These are phyloP conservation scores for Cheiracanthium punctorium DNA, from an alignment of 2,888 invertebrate species.

Conservation along the genomic window DNA sequence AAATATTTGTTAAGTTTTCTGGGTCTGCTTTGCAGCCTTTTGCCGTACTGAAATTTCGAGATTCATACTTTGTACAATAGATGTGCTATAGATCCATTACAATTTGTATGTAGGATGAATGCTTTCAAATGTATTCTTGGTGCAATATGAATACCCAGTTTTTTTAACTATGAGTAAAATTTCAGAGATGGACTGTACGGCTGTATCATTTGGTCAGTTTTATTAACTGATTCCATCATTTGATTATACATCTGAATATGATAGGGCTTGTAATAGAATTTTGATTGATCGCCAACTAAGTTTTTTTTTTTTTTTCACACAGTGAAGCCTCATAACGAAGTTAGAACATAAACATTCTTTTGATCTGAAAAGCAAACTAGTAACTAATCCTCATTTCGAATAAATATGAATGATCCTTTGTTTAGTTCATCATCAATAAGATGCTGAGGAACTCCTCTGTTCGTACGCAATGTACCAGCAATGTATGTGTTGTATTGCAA, in stretches of 20 bases:
- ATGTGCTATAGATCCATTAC: too few relatives aligned
- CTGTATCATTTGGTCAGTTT: background rate
- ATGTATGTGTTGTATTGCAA: background rate
- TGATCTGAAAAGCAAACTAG: background rate
- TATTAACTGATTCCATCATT: conserved; percentile 1
- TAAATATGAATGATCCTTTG: background rate
- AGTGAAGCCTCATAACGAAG: background rate
- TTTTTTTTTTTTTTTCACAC: background rate
- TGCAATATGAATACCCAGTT: background rate
- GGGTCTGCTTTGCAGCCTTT: too few relatives aligned
- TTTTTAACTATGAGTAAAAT: background rate
- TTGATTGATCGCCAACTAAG: background rate
- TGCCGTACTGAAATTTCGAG: too few relatives aligned
- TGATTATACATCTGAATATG: background rate
- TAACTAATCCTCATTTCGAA: background rate
- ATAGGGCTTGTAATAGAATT: background rate
- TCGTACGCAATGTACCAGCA: background rate
- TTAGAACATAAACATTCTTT: background rate
- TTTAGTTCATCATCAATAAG: too few relatives aligned
- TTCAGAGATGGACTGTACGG: background rate
- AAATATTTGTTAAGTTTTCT: too few relatives aligned
- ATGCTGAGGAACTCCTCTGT: background rate
- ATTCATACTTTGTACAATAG: too few relatives aligned
- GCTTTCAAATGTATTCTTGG: background rate
- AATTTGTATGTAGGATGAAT: background rate